Percentiles rank a stretch among this genome's conserved stretches.
phyloP scores from a whole-genome alignment of 2,113 vertebrate genomes.

The Balaenoptera acutorostrata region DNA sequence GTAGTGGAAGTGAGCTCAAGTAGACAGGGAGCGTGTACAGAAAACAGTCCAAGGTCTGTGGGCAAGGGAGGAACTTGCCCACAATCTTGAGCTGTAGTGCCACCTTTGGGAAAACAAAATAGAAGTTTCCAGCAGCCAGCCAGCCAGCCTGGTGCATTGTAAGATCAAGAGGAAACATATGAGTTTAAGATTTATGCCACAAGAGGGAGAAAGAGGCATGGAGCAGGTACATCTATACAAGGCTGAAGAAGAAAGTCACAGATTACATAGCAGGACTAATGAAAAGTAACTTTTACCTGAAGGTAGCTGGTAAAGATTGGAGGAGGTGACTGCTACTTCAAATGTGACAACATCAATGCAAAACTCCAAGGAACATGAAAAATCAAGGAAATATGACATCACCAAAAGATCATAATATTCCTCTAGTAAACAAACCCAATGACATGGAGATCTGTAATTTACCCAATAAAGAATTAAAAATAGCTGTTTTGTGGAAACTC shows the following conservation, averaged over 20 bases:
- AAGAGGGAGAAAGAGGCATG: background rate
- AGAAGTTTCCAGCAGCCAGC: background rate
- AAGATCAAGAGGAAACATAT: background rate
- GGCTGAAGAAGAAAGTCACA: background rate
- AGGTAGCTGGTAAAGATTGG: background rate
- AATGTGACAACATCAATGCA: background rate
- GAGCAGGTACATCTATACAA: background rate
- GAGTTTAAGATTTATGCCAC: background rate
- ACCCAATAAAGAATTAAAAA: background rate
- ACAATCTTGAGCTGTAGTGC: background rate
- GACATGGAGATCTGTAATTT: background rate
- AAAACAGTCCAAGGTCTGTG: background rate
- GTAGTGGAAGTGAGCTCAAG: background rate
- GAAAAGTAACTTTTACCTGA: background rate
- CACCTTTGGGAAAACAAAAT: background rate
- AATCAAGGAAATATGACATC: background rate
- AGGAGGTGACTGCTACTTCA: background rate
- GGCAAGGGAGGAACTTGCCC: background rate
- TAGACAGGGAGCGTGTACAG: background rate
- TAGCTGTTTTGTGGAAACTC: background rate
- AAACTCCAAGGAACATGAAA: background rate
- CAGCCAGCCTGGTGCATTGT: background rate
- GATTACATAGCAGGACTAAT: background rate
- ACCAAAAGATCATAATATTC: background rate
- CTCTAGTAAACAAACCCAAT: background rate